Percentiles rank a stretch among this genome's conserved stretches.
These are phyloP conservation scores for Euphonia xanthogaster DNA, from an alignment of 2,797 vertebrate species.

Conservation along the genomic window DNA sequence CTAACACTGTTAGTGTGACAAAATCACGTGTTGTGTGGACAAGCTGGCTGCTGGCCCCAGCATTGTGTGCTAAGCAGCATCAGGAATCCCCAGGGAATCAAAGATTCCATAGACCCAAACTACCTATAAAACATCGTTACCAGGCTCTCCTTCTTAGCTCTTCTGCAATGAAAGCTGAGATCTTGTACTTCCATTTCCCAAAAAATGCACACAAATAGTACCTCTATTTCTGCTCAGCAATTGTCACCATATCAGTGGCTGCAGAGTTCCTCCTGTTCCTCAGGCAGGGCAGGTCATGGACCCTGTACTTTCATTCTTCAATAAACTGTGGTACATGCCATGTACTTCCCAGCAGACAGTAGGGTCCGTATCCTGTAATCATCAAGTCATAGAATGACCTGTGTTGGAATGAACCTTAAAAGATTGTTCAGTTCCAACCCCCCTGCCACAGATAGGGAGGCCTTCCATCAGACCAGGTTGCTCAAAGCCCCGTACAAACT, in stretches of 20 bases:
- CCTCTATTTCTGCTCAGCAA: not conserved
- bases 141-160: not conserved
- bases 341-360: not conserved
- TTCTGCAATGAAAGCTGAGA: not conserved
- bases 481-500: not conserved
- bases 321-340: not conserved
- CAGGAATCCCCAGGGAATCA: not conserved
- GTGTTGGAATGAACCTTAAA: not conserved
- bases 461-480: not conserved
- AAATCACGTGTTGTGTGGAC: accelerated
- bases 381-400: not conserved
- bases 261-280: not conserved
- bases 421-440: not conserved
- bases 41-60: not conserved
- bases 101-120: not conserved
- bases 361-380: not conserved
- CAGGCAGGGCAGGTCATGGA: not conserved
- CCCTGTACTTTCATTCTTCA: not conserved
- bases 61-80: not conserved
- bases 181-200: not conserved
- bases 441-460: not conserved
- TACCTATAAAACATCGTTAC: not conserved
- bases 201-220: not conserved
- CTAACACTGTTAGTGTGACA: not conserved
- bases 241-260: not conserved